Percentiles rank a stretch among this genome's conserved stretches.
Evolutionary conservation across 2,113 vertebrate genomes (phyloP).

Genomic region (Muntiacus reevesi): DNA sequence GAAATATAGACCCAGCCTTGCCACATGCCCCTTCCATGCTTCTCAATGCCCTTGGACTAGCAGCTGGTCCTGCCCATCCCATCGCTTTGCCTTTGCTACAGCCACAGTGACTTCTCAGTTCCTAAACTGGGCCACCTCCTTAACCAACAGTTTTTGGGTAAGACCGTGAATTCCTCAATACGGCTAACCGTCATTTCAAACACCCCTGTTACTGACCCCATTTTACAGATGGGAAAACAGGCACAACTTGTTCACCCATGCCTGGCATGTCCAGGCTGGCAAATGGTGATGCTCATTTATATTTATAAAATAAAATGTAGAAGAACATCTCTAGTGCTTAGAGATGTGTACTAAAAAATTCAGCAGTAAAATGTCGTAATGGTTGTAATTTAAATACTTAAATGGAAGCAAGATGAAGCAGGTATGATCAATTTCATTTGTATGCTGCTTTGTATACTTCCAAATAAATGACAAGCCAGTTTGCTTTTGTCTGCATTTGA

Average conservation of each 20-base stretch:
- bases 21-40: background rate
- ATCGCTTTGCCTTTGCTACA: background rate
- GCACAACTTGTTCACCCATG: background rate
- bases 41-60: background rate
- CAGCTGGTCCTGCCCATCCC: background rate
- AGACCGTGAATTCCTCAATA: background rate
- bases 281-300: background rate
- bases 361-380: background rate
- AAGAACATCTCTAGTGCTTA: background rate
- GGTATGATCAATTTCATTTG: background rate
- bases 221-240: background rate
- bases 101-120: background rate
- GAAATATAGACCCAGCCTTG: background rate
- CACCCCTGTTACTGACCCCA: background rate
- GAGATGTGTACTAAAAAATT: background rate
- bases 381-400: background rate
- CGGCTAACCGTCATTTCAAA: background rate
- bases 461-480: background rate
- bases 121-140: background rate
- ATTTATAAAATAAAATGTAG: background rate
- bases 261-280: background rate
- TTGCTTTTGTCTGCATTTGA: background rate
- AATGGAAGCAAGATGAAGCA: background rate
- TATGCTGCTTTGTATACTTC: background rate
- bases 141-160: background rate